phyloP scores from a whole-genome alignment of 2,888 invertebrate species.

The Caenorhabditis uteleia region DNA sequence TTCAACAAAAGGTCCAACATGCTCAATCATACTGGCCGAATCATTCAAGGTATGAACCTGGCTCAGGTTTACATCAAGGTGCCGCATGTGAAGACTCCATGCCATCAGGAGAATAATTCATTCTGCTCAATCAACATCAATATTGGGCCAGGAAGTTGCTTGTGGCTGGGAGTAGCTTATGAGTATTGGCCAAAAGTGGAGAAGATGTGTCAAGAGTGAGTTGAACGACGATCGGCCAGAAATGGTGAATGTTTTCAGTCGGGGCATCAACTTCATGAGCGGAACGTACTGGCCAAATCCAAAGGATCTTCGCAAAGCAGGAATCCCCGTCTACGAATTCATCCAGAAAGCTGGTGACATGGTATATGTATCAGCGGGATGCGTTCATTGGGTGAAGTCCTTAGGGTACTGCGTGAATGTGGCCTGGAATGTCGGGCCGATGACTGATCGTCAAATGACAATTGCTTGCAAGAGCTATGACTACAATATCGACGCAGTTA shows the following conservation, averaged over 20 bases:
- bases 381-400: constrained; percentile 74
- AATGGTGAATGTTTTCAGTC: constrained; percentile 73
- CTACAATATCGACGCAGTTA: too few relatives aligned
- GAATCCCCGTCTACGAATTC: constrained; percentile 94
- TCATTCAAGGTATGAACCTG: constrained; percentile 98
- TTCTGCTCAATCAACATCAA: constrained; percentile 92
- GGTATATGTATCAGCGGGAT: constrained; percentile 95
- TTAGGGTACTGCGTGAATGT: constrained; percentile 87
- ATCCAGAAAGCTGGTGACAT: constrained; percentile 96
- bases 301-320: constrained; percentile 89
- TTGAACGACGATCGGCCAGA: neutral
- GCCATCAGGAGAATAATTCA: constrained; percentile 98
- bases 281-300: constrained; percentile 99
- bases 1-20: too few relatives aligned
- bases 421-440: constrained; percentile 98
- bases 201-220: constrained; percentile 83
- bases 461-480: constrained; percentile 94
- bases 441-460: constrained; percentile 89
- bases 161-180: constrained; percentile 98
- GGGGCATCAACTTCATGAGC: constrained; percentile 91
- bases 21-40: constrained; percentile 97
- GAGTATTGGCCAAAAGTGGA: constrained; percentile 96
- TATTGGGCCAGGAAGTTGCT: constrained; percentile 98
- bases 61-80: constrained; percentile 96
- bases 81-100: constrained; percentile 75